Evolutionary conservation across 1,140 invertebrate genomes (phyloP).

Genomic region (Rhyacophila brunnea): DNA sequence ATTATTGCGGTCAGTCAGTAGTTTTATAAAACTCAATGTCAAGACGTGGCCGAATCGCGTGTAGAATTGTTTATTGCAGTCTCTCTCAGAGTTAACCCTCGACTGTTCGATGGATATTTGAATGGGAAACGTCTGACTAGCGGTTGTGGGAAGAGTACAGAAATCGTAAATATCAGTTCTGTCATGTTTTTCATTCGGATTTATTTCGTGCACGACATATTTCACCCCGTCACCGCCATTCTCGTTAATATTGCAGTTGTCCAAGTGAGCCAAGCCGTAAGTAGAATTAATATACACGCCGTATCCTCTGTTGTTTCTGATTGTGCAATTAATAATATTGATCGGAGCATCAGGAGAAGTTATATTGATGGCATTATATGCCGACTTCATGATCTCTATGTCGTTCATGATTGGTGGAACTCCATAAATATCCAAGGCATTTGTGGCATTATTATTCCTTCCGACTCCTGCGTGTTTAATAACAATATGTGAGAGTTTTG

Average conservation of each 20-base stretch:
- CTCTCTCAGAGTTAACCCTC: constrained; percentile 64
- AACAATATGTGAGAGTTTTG: constrained; percentile 73
- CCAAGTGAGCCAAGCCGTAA: constrained; percentile 70
- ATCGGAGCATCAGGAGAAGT: constrained; percentile 81
- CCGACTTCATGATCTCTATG: constrained; percentile 78
- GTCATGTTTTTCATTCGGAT: constrained; percentile 67
- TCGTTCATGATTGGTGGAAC: constrained; percentile 82
- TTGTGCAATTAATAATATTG: constrained; percentile 74
- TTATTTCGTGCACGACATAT: constrained; percentile 77
- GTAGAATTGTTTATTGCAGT: constrained; percentile 75
- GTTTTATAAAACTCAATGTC: constrained; percentile 79
- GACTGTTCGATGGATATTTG: constrained; percentile 75
- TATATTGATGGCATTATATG: constrained; percentile 90
- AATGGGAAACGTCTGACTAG: constrained; percentile 80
- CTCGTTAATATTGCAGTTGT: constrained; percentile 69
- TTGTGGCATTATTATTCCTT: constrained; percentile 75
- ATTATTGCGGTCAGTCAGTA: constrained; percentile 71
- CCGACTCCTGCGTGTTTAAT: constrained; percentile 85
- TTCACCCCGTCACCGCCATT: constrained; percentile 86
- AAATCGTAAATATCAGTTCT: constrained; percentile 75
- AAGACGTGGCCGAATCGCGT: constrained; percentile 74
- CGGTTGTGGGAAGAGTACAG: constrained; percentile 77
- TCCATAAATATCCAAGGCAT: constrained; percentile 83
- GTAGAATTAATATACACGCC: constrained; percentile 88
- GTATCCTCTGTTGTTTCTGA: constrained; percentile 84